Percentiles rank a stretch among this genome's conserved stretches.
Evolutionary conservation across 2,797 vertebrate genomes (phyloP).

Genomic region (Vespertilio murinus): DNA sequence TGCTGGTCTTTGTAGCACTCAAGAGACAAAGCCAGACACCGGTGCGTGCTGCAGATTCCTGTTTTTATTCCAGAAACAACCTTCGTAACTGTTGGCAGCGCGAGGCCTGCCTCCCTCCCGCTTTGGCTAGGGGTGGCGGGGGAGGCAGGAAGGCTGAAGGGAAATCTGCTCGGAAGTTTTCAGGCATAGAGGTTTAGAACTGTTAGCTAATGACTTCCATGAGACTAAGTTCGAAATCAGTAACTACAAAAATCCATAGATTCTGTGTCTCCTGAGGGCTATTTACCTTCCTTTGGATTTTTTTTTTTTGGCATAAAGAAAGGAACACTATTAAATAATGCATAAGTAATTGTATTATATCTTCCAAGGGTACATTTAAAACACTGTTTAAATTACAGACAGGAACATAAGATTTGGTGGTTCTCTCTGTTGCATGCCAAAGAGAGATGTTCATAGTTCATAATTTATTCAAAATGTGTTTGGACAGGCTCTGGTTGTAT

Average conservation of each 20-base stretch:
- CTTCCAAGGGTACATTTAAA: slow-evolving; percentile 31
- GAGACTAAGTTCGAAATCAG: slow-evolving; percentile 20
- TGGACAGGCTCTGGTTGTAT: neutral
- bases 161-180: neutral
- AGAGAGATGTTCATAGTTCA: neutral
- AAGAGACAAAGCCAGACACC: slow-evolving; percentile 17
- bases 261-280: neutral
- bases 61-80: slow-evolving; percentile 58
- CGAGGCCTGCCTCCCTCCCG: neutral
- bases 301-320: neutral
- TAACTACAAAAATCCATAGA: slow-evolving; percentile 9
- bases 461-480: slow-evolving; percentile 40
- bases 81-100: neutral
- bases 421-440: neutral
- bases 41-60: neutral
- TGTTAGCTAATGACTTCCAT: neutral
- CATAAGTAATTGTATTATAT: neutral
- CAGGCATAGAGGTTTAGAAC: slow-evolving; percentile 21
- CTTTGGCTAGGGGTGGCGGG: neutral
- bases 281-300: neutral
- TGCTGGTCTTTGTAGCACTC: slow-evolving; percentile 19
- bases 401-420: neutral
- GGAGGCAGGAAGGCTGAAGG: neutral
- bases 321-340: slow-evolving; percentile 3
- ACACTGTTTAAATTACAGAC: neutral